Base-by-base conservation (phyloP, 2,888 invertebrate genomes). In the Platycnemis pennipes region DNA sequence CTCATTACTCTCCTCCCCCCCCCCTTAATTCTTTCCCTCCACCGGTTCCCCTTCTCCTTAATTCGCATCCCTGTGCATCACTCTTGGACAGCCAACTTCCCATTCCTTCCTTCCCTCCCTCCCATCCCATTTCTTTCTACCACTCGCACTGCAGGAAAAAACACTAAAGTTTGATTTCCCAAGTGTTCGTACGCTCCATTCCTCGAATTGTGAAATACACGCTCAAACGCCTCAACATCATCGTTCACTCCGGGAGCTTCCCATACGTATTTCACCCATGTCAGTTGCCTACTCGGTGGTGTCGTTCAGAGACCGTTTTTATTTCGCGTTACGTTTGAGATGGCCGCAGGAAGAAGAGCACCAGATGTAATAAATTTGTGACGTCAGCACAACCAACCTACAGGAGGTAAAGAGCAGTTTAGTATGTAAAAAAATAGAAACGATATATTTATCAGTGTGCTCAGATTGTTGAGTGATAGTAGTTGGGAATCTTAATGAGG, bases 121-220 rank as follows among this genome's bases (percentile, higher is more conserved):
- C 22, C n/a, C 63, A 8, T 63, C 1, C 91, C 69, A 56, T 63
- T 31, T 37, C 44, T 31, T 77, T 56, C 89, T 19, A 63, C 56
- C 37, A 31, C 26, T 77, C 77, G 77, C 37, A 37, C 45, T 42
- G 19, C 13, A 37, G 42, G 56, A 91, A 91, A 56, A 77, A 91
- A 91, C 91, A 91, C 91, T 91, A 91, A 44, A 63, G 63, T 91
- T 91, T 91, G 91, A 91, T 91, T 91, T 91, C 91, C 91, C 91
- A 91, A 91, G 91, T 91, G 91, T 91, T 91, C 37, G 13, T 63
- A 44, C 63, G 26, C 44, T 91, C 44, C 49, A 69, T 56, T 56
- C 89, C 37, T 63, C 31, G 13, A 77, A 31, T 77, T 37, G 13
- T 31, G 37, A n/a, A 63, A 77, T 63, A 37, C 26, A 77, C 13